phyloP scores from a whole-genome alignment of 2,797 vertebrate genomes.

The Tarsius wallacei region DNA sequence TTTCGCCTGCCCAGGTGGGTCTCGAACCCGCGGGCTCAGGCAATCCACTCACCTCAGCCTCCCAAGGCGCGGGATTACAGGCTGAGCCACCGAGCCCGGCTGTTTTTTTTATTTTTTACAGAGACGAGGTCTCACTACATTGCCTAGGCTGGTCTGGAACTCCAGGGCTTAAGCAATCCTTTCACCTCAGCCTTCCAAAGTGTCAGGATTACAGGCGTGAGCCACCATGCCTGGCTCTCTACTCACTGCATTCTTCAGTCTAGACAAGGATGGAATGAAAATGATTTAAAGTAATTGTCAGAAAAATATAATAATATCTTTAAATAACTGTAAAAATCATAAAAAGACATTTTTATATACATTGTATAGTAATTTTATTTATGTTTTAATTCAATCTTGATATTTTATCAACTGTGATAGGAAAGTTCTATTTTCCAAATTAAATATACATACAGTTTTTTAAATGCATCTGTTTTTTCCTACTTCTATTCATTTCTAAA shows the following conservation, averaged over 20 bases:
- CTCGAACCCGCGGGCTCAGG: too few relatives aligned
- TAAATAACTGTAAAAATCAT: background rate
- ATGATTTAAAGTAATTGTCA: background rate
- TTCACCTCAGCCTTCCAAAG: too few relatives aligned
- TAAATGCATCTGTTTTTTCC: background rate
- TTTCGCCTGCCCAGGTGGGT: too few relatives aligned
- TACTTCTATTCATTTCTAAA: background rate
- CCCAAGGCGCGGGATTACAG: too few relatives aligned
- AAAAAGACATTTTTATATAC: background rate
- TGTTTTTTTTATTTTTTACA: too few relatives aligned
- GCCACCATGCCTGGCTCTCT: too few relatives aligned
- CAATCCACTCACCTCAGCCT: too few relatives aligned
- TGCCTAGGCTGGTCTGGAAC: too few relatives aligned
- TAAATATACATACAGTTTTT: slow-evolving; percentile 10
- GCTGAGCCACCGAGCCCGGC: too few relatives aligned
- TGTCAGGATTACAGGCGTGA: too few relatives aligned
- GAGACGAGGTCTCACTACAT: too few relatives aligned
- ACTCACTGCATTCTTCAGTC: background rate
- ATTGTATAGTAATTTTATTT: background rate
- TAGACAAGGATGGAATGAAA: background rate
- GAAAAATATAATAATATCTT: background rate
- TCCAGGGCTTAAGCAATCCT: too few relatives aligned
- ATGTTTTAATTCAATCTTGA: background rate
- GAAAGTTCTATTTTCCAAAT: slow-evolving; percentile 30
- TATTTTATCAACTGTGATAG: background rate